These are phyloP conservation scores for Aeoliscus strigatus DNA, from an alignment of 2,797 vertebrate species.

Conservation along the genomic window DNA sequence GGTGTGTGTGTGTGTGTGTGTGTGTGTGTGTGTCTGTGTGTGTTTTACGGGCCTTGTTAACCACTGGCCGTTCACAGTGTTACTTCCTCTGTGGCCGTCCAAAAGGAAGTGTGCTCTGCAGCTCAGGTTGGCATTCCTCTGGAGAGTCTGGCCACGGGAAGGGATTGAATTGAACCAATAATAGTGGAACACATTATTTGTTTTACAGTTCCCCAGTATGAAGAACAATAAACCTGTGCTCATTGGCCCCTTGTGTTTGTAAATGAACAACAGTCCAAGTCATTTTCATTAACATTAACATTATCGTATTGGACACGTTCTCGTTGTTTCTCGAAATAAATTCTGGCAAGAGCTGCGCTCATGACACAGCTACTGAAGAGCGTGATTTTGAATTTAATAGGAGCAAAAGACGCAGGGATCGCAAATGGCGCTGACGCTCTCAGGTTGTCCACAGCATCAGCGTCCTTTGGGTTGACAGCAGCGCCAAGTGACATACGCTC, in stretches of 20 bases:
- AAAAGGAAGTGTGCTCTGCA: constrained; percentile 55
- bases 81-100: constrained; percentile 53
- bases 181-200: constrained; percentile 15
- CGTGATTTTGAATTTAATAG: constrained; percentile 15
- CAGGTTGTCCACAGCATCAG: constrained; percentile 36
- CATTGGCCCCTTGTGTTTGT: constrained; percentile 1
- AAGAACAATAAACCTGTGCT: constrained; percentile 20
- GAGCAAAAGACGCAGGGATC: constrained; percentile 20
- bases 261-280: neutral
- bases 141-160: constrained; percentile 36
- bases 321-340: constrained; percentile 40
- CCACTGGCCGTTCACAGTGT: constrained; percentile 46
- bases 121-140: constrained; percentile 50
- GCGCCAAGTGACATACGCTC: constrained; percentile 64
- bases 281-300: neutral
- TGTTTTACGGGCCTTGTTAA: constrained; percentile 59
- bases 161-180: constrained; percentile 28
- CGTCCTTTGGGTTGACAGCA: constrained; percentile 59
- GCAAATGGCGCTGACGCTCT: constrained; percentile 16
- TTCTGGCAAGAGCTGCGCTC: constrained; percentile 29
- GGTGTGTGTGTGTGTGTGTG: too few species aligned
- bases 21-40: too few species aligned
- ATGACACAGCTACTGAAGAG: constrained; percentile 41
- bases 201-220: constrained; percentile 13
- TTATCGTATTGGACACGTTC: constrained; percentile 11